Conservation (phyloP, 2,888 invertebrate genomes). For the Protophormia terraenovae region DNA sequence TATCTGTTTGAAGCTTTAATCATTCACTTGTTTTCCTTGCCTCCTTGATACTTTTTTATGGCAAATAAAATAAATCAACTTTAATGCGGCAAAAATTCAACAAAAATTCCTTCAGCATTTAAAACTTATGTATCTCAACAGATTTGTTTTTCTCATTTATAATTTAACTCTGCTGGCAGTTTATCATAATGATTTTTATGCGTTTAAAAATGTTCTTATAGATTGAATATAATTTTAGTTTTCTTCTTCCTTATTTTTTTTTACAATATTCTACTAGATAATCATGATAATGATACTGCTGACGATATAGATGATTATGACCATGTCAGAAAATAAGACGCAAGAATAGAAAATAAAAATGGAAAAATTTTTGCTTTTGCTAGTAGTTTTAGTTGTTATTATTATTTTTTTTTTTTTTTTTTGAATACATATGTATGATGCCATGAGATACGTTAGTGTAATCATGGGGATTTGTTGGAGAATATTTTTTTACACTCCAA, state of each 20-base stretch:
- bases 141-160: background rate
- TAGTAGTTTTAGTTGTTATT: background rate
- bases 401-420: too few relatives aligned
- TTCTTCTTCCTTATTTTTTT: background rate
- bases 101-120: too few relatives aligned
- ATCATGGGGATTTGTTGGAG: slow-evolving; percentile 19
- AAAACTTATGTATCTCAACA: too few relatives aligned
- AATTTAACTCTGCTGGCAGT: background rate
- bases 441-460: background rate
- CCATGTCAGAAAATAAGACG: background rate
- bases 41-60: too few relatives aligned
- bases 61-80: background rate
- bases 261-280: background rate
- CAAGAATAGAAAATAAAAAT: background rate
- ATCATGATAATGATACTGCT: background rate
- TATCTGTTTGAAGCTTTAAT: too few relatives aligned
- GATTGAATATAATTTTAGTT: background rate
- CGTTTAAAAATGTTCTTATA: background rate
- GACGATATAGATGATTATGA: background rate
- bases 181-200: background rate
- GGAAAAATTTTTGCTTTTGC: background rate
- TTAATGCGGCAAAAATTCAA: background rate
- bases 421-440: too few relatives aligned
- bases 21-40: too few relatives aligned
- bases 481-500: slow-evolving; percentile 39